Percentiles rank a stretch among this genome's conserved stretches.
phyloP scores from a whole-genome alignment of 2,113 vertebrate species.

The Periophthalmus modestus region DNA sequence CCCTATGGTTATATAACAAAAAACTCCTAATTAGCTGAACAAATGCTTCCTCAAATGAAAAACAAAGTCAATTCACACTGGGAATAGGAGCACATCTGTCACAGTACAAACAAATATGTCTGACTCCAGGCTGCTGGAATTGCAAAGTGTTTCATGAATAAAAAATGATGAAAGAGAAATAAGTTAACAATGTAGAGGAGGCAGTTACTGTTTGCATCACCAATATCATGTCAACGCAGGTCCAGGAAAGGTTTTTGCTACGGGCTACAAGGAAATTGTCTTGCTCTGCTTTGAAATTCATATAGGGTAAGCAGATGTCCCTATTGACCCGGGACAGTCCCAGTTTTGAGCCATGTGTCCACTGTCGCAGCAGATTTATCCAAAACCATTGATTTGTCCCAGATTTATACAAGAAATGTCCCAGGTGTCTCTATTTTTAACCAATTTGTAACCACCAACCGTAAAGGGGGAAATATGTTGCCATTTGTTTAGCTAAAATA shows the following conservation, averaged over 20 bases:
- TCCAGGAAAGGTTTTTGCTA: not conserved
- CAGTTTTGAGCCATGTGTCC: no score
- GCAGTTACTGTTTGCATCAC: not conserved
- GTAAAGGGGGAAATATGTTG: no score
- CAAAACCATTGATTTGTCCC: no score
- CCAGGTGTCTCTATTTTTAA: no score
- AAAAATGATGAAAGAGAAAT: not conserved
- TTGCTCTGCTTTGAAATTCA: not conserved
- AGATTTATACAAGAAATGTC: no score
- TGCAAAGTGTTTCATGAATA: not conserved
- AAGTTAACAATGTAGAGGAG: not conserved
- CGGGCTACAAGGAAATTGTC: not conserved
- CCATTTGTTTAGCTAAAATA: no score
- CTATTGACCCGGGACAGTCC: no score
- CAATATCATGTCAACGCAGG: not conserved
- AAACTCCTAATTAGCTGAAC: not conserved
- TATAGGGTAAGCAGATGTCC: no score
- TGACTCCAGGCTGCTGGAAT: not conserved
- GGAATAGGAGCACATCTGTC: not conserved
- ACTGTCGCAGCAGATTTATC: no score
- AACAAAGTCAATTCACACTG: not conserved
- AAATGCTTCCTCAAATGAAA: not conserved
- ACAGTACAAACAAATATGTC: not conserved
- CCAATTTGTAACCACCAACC: no score
- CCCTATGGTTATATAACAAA: no score